Evolutionary conservation across 2,113 vertebrate genomes (phyloP), one percentile per base, ranked within the genome.

Genomic region (Rana temporaria): DNA sequence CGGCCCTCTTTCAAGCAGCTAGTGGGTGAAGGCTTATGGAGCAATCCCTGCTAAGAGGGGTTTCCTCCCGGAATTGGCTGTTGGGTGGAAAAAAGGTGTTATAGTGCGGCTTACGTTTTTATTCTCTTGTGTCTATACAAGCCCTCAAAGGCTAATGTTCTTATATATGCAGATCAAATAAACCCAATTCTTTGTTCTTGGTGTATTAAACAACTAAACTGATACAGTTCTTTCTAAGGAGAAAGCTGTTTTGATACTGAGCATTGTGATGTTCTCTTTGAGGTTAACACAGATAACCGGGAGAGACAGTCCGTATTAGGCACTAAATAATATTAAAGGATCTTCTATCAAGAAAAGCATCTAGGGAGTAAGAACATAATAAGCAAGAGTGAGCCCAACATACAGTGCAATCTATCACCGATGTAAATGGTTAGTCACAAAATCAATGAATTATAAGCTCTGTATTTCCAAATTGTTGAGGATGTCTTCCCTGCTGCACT

Each of bases 391-490:
- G 71, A 74, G 52, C 71, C 57, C 9, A 38, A 74, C 71, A 60
- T 74, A 60, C 24, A 59, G 55, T 74, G 71, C 71, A 60, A 74
- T 74, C 71, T 74, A 74, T 74, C 32, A 74, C 71, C 71, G 55
- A 26, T 56, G 55, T 74, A 38, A 56, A 60, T 74, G 71, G 55
- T 74, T 74, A 74, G 71, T 74, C 71, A 74, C 55, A 74, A 74
- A 74, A 74, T 74, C 71, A 74, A 74, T 74, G 71, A 56, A 74
- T 74, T 74, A 74, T n/a, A 74, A 74, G 71, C 55, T 74, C 71
- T 74, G 71, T 17, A 32, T 74, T 38, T 74, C 55, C 71, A 57
- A 59, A 38, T 55, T 20, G 55, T 30, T 59, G 19, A 7, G 71
- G 71, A 59, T 38, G 24, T 19, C 15, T 74, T 74, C 52, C 71